phyloP scores from a whole-genome alignment of 1,140 invertebrate species.

The Littorina saxatilis region DNA sequence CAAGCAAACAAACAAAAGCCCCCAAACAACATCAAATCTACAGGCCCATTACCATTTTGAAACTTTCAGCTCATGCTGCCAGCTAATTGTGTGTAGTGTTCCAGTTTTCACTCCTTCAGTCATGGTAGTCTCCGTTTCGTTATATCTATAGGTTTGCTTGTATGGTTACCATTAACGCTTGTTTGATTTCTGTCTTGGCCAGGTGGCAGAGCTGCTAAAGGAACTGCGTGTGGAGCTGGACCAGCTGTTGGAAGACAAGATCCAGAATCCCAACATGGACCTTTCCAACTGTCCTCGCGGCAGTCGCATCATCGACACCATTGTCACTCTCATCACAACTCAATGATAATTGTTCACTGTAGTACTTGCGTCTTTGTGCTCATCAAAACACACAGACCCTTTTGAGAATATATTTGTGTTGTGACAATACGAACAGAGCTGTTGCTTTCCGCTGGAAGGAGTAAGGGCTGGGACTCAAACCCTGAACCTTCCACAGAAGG shows the following conservation, averaged over 20 bases:
- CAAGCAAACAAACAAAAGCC: too few species aligned
- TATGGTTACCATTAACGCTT: too few species aligned
- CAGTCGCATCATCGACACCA: constrained; percentile 87
- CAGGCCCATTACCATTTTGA: too few species aligned
- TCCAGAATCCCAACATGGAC: constrained; percentile 80
- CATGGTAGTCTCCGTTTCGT: too few species aligned
- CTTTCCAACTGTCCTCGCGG: constrained; percentile 85
- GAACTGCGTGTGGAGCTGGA: constrained; percentile 68
- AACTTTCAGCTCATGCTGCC: too few species aligned
- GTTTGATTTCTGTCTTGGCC: constrained; percentile 33
- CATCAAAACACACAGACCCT: not conserved
- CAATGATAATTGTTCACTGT: constrained; percentile 67
- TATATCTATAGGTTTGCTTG: too few species aligned
- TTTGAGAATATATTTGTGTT: not conserved
- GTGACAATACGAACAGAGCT: not conserved
- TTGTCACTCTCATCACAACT: constrained; percentile 82
- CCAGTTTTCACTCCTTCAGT: too few species aligned
- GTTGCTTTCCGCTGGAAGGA: not conserved
- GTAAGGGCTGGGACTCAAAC: not conserved
- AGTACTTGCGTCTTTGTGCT: not conserved
- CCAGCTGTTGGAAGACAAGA: constrained; percentile 69
- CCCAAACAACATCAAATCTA: too few species aligned
- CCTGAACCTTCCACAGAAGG: too few species aligned
- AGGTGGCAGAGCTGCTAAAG: constrained; percentile 70
- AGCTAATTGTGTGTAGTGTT: too few species aligned